A percentile compares a stretch with the other conserved stretches of the same genome.
Conservation (phyloP, 2,113 vertebrate genomes). For the Megaptera novaeangliae region DNA sequence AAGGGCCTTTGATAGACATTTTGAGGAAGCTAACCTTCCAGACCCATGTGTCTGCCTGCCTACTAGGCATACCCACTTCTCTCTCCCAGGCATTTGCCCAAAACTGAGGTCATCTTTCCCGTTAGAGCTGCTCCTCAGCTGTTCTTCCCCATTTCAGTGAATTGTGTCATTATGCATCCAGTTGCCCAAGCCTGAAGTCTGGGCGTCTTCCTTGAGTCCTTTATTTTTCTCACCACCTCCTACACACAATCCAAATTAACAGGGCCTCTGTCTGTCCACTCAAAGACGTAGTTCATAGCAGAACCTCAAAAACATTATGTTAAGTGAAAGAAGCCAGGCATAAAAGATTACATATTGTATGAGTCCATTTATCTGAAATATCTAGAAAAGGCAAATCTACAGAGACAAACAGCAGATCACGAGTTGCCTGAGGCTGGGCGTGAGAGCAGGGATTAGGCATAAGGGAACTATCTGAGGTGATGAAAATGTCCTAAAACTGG, state of each 20-base stretch:
- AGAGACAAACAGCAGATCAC: neutral
- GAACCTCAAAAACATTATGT: neutral
- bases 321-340: neutral
- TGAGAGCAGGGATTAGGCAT: neutral
- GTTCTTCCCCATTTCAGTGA: neutral
- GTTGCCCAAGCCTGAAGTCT: neutral
- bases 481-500: neutral
- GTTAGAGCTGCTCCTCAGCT: neutral
- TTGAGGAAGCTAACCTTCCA: neutral
- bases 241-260: neutral
- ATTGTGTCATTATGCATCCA: neutral
- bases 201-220: neutral
- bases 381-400: neutral
- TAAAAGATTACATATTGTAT: neutral
- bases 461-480: neutral
- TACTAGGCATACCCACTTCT: neutral
- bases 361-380: conserved; percentile 2
- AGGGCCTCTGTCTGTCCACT: neutral
- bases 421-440: neutral
- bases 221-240: neutral
- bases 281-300: neutral
- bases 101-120: neutral
- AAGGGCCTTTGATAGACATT: neutral
- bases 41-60: neutral
- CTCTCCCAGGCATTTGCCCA: neutral